Percentiles rank a stretch among this genome's conserved stretches.
These are phyloP conservation scores for Tetrao urogallus DNA, from an alignment of 2,113 vertebrate species.

Conservation along the genomic window DNA sequence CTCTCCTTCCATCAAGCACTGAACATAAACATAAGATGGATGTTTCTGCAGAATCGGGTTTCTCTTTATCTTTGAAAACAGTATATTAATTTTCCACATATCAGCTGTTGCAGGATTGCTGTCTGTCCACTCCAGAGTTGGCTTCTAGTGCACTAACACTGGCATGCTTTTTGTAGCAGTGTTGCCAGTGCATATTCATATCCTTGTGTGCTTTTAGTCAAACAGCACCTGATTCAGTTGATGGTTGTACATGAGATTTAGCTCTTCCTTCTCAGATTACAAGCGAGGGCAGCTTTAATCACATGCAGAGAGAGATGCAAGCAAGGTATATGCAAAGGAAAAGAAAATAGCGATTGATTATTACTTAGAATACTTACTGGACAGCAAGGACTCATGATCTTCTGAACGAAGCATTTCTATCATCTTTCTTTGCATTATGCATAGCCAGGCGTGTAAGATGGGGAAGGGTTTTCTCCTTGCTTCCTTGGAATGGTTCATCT, in stretches of 20 bases:
- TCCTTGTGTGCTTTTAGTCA: not conserved
- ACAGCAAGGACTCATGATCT: not conserved
- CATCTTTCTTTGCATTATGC: not conserved
- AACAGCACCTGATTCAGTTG: rapidly evolving
- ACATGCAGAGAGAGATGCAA: not conserved
- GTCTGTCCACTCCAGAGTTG: not conserved
- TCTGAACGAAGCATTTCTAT: not conserved
- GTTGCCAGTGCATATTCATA: not conserved
- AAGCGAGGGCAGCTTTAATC: not conserved
- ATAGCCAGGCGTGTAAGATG: not conserved
- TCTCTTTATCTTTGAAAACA: not conserved
- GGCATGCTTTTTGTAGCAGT: not conserved
- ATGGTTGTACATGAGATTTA: not conserved
- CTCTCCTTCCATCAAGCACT: not conserved
- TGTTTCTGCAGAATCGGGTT: not conserved
- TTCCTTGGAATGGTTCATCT: not conserved
- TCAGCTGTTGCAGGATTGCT: not conserved
- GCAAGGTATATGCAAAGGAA: not conserved
- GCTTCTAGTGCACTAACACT: not conserved
- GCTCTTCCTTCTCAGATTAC: not conserved
- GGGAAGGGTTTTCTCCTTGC: not conserved
- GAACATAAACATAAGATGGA: too few species aligned
- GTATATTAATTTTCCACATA: not conserved
- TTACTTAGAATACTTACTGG: not conserved
- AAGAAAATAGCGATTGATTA: not conserved